Base-by-base conservation (phyloP, 2,113 vertebrate genomes). In the Pterocles orientalis region DNA sequence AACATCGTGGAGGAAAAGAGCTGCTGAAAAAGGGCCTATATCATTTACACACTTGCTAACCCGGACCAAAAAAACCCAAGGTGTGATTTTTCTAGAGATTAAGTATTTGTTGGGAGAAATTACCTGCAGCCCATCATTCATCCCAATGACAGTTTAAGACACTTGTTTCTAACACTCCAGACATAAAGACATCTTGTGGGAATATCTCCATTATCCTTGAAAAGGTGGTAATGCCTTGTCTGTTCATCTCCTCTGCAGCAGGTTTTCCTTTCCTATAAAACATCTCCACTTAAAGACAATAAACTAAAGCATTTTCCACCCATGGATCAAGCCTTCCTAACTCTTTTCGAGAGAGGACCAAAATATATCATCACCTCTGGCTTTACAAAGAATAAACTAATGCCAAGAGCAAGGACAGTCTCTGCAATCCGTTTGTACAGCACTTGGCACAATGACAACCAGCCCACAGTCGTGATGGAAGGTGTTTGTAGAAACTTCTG, bases 371-470 rank as follows among this genome's bases (percentile, higher is more conserved):
- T 45, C 75, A 20, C 21, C 62, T 62, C 54, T n/a, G 90, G 75
- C 62, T 95, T 33, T 8, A n/a, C 50, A 4, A 18, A 53, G 82
- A 50, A 41, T 1, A 5, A 23, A 50, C 36, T 45, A 20, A 23
- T 12, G 62, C 43, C 48, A 6, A 4, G 79, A 58, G 47, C 90
- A 62, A 15, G 84, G 50, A 11, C 54, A 48, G 77, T 0, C 39
- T n/a, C 33, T 48, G 80, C 73, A 28, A 29, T 34, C 66, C 29
- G 39, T 54, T 47, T 23, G 29, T 36, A 58, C 36, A 43, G 72
- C 57, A 45, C 50, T 53, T 39, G 73, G 5, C 78, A 33, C 12
- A 0, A 1, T 0, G 34, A 28, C 36, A 20, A 1, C 11, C 73
- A 9, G 82, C 51, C 47, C 34, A 1, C 1, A 28, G 41, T 2